phyloP scores from a whole-genome alignment of 2,113 vertebrate genomes.

The Pelecanoides urinatrix region DNA sequence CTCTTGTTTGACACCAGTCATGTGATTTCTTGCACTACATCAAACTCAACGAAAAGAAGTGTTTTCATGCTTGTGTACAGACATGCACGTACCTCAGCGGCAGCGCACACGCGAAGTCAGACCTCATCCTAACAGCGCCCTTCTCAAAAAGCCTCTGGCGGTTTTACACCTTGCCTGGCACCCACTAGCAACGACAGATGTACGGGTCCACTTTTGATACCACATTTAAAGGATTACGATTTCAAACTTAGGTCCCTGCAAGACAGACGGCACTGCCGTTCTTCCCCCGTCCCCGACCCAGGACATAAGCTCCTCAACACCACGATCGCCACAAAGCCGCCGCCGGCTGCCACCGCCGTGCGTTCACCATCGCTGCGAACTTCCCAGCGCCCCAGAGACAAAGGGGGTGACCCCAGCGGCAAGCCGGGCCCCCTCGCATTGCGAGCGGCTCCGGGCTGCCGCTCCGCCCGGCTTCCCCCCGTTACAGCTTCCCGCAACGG shows the following conservation, averaged over 20 bases:
- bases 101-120: not conserved
- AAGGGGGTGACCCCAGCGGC: not conserved
- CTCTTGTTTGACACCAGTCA: not conserved
- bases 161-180: not conserved
- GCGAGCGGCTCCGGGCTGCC: not conserved
- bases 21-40: not conserved
- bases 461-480: not conserved
- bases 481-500: not conserved
- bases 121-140: not conserved
- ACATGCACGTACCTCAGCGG: rapidly evolving
- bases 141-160: not conserved
- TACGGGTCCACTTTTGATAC: not conserved
- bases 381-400: not conserved
- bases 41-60: not conserved
- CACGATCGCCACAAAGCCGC: not conserved
- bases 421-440: not conserved
- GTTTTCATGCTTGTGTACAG: not conserved
- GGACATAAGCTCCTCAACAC: not conserved
- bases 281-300: no score
- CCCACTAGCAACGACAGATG: rapidly evolving
- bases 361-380: not conserved
- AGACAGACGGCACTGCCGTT: not conserved
- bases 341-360: not conserved
- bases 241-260: rapidly evolving
- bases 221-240: rapidly evolving